Conservation (phyloP, 2,797 vertebrate genomes). For the Cynodonichthys magdalenae region DNA sequence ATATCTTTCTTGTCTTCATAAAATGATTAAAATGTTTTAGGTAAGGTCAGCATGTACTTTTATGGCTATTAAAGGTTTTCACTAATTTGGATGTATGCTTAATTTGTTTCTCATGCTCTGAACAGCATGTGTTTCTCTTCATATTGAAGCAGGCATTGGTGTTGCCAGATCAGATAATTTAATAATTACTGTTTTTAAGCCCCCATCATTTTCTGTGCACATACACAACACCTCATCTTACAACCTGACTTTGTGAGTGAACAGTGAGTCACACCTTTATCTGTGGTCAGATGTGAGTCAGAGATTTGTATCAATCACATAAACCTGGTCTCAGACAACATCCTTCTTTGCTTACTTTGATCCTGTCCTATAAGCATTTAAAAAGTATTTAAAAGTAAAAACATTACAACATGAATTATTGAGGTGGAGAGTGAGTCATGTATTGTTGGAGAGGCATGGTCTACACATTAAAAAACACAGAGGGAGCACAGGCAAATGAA, state of each 20-base stretch:
- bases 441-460: constrained; percentile 73
- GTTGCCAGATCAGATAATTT: too few relatives aligned
- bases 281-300: constrained; percentile 42
- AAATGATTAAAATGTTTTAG: too few relatives aligned
- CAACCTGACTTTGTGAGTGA: constrained; percentile 20
- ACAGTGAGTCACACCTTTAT: constrained; percentile 24
- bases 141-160: too few relatives aligned
- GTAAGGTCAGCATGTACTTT: too few relatives aligned
- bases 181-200: too few relatives aligned
- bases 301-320: constrained; percentile 64
- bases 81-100: too few relatives aligned
- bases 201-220: too few relatives aligned
- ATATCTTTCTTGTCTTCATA: too few relatives aligned
- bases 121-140: too few relatives aligned
- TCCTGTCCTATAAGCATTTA: constrained; percentile 56
- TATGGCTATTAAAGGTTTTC: too few relatives aligned
- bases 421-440: constrained; percentile 55
- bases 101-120: too few relatives aligned
- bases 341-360: constrained; percentile 59
- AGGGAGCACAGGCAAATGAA: constrained; percentile 75
- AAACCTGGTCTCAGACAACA: constrained; percentile 54
- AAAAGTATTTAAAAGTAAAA: constrained; percentile 70
- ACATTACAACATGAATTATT: constrained; percentile 67
- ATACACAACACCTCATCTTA: too few relatives aligned
- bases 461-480: constrained; percentile 78